Evolutionary conservation across 2,888 invertebrate species (phyloP).

Genomic region (Helicoverpa assulta): DNA sequence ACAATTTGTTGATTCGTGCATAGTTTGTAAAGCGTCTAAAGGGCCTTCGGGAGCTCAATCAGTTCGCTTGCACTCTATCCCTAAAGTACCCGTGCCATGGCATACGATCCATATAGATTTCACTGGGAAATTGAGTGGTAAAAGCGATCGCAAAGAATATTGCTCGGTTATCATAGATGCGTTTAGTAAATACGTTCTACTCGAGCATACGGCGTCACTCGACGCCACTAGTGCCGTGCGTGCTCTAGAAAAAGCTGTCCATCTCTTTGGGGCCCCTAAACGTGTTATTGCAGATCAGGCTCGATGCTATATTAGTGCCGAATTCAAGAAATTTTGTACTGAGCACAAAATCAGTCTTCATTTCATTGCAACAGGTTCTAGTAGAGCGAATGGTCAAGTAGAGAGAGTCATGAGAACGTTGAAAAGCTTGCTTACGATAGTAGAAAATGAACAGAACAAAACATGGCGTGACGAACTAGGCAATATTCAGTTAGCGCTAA

Average conservation of each 20-base stretch:
- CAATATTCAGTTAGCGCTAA: too few relatives aligned
- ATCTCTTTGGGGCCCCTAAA: slow-evolving; percentile 56
- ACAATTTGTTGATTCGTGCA: slow-evolving; percentile 28
- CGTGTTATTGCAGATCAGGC: slow-evolving; percentile 58
- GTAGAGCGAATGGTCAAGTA: slow-evolving; percentile 31
- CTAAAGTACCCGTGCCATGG: slow-evolving; percentile 19
- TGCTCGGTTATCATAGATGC: slow-evolving; percentile 60
- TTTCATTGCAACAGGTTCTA: slow-evolving; percentile 59
- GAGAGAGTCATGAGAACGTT: slow-evolving; percentile 34
- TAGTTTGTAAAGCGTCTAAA: slow-evolving; percentile 32
- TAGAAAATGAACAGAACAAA: slow-evolving; percentile 35
- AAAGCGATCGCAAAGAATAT: slow-evolving; percentile 45
- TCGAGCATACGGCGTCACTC: slow-evolving; percentile 47
- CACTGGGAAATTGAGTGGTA: slow-evolving; percentile 57
- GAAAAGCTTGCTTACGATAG: slow-evolving; percentile 16
- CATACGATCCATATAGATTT: slow-evolving; percentile 28
- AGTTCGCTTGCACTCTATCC: slow-evolving; percentile 21
- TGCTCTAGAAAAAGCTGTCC: slow-evolving; percentile 53
- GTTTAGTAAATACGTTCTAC: slow-evolving; percentile 60
- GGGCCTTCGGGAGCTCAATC: slow-evolving; percentile 29
- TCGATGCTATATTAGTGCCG: slow-evolving; percentile 45
- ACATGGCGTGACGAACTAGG: slow-evolving; percentile 52
- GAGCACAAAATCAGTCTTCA: slow-evolving; percentile 56
- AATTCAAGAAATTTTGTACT: slow-evolving; percentile 52
- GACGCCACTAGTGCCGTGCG: slow-evolving; percentile 41